Base-by-base conservation (phyloP, 2,113 vertebrate genomes). In the Pseudopipra pipra region DNA sequence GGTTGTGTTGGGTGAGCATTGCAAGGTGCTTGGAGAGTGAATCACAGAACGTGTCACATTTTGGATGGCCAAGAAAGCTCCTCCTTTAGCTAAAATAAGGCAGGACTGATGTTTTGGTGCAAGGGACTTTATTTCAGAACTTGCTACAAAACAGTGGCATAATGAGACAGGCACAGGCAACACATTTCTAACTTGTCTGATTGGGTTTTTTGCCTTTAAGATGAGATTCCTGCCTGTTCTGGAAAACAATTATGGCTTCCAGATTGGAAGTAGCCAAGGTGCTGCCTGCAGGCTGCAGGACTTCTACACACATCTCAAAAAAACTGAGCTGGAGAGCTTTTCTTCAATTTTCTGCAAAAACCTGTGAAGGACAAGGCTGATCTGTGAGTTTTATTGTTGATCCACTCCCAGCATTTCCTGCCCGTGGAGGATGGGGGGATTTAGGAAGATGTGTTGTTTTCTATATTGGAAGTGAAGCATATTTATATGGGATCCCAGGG, bases 21-120 rank as follows among this genome's bases (percentile, higher is more conserved):
- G 65, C 35, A 23, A 0, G 18, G 5, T 56, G 49, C 14, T 51
- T 56, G 65, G 5, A 31, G 41, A 46, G 31, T 3, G 15, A 21
- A 2, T 14, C n/a, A 4, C 30, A 1, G 1, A 14, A 56, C 0
- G 13, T 11, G 5, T 59, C 33, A 12, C 9, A 6, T 39, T 27
- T 83, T 39, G 46, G 58, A 8, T 75, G 66, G 5, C 41, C 2
- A 8, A 39, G 37, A 30, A 41, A 37, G 44, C 75, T 51, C 11
- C 9, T 92, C 12, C 41, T 35, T 51, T 27, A 51, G 54, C 18
- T 30, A 14, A 7, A 70, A 41, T 5, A 28, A 58, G 35, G 39
- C 59, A 78, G 68, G 33, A 9, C 5, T 17, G 2, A 19, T 18
- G 18, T 43, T 86, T 47, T 35, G 72, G 43, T 78, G 35, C 55